Conservation (phyloP, 35 echinoderm and acorn worm genomes). For the Heliocidaris tuberculata region DNA sequence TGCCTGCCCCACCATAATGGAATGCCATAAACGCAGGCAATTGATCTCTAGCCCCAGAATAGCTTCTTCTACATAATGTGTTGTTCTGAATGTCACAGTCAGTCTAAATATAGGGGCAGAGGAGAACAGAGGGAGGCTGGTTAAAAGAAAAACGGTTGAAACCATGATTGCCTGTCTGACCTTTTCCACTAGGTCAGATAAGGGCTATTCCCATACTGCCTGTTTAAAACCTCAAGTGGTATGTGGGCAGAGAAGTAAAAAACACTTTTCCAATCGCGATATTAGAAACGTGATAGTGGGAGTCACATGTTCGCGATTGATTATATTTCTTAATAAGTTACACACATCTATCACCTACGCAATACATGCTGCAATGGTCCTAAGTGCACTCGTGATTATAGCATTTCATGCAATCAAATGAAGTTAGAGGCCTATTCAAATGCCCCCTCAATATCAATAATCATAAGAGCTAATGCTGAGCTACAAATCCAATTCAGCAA, state of each 20-base stretch:
- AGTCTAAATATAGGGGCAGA: neutral
- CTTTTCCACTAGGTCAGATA: neutral
- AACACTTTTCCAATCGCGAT: neutral
- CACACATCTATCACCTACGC: neutral
- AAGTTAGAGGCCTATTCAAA: neutral
- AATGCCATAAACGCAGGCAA: neutral
- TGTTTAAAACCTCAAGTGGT: neutral
- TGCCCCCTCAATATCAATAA: neutral
- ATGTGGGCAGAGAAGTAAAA: slow-evolving; percentile 1
- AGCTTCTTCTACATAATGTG: neutral
- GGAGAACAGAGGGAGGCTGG: neutral
- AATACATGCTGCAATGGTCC: neutral
- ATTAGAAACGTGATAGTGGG: neutral
- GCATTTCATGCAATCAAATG: neutral
- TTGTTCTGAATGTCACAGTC: slow-evolving; percentile 16
- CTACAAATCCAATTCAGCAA: neutral
- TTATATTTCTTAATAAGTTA: neutral
- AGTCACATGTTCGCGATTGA: neutral
- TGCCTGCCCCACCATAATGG: neutral
- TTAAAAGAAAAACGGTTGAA: neutral
- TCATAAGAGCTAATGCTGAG: neutral
- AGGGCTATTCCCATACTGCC: neutral
- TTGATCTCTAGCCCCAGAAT: neutral
- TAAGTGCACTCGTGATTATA: neutral
- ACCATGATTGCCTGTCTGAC: neutral